A percentile compares a stretch with the other conserved stretches of the same genome.
Conservation (phyloP, 2,113 vertebrate genomes). For the Thunnus maccoyii region DNA sequence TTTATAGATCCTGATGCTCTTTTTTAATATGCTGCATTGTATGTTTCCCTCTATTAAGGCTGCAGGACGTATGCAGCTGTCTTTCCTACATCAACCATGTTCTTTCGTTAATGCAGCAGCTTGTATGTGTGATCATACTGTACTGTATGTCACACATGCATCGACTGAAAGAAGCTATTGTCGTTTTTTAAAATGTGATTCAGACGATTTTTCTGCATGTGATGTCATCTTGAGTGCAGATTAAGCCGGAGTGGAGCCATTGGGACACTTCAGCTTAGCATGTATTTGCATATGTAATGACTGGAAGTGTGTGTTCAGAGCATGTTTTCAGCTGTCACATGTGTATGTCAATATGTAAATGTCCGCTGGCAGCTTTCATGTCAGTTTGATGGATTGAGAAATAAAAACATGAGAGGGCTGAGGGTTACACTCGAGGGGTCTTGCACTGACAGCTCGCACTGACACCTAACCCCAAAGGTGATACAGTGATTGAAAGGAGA, state of each 20-base stretch:
- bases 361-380: not conserved
- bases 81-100: no score
- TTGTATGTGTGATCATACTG: not conserved
- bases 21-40: no score
- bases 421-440: conserved; percentile 4
- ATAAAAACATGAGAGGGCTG: not conserved
- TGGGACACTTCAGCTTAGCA: conserved; percentile 48
- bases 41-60: not conserved
- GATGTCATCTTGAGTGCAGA: conserved; percentile 2
- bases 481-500: conserved; percentile 3
- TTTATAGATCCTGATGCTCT: no score
- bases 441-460: not conserved
- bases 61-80: no score
- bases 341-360: no score
- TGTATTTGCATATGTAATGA: conserved; percentile 46
- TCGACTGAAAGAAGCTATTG: not conserved
- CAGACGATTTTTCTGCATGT: conserved; percentile 26
- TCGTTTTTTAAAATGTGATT: not conserved
- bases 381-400: conserved; percentile 22
- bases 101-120: not conserved
- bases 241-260: not conserved
- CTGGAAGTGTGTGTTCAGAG: not conserved
- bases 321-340: no score
- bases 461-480: conserved; percentile 32
- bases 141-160: not conserved